These are phyloP conservation scores for Pristionchus exspectatus DNA, from an alignment of 2,888 invertebrate genomes.

Conservation along the genomic window DNA sequence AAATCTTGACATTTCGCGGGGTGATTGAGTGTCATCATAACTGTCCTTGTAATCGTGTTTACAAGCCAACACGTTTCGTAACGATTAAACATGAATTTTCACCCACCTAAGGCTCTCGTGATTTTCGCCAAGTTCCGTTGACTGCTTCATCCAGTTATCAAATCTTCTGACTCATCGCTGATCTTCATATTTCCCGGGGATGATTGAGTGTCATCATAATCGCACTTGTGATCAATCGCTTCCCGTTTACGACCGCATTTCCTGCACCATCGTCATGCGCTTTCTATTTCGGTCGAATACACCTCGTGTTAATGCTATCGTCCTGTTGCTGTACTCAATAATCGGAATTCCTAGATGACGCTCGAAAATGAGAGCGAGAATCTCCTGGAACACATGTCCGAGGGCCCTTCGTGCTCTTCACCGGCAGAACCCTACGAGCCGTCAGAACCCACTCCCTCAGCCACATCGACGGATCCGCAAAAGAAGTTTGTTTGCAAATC, in stretches of 20 bases:
- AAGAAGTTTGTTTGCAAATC: constrained; percentile 26
- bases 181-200: neutral
- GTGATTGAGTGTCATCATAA: no score
- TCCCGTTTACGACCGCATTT: neutral
- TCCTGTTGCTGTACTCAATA: neutral
- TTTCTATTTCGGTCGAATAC: neutral
- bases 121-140: no score
- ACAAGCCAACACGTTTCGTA: no score
- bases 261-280: neutral
- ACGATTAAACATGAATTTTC: no score
- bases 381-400: constrained; percentile 21
- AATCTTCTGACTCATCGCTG: neutral
- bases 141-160: neutral
- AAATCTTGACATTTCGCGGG: no score
- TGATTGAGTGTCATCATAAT: neutral
- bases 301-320: neutral
- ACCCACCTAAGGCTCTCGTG: no score
- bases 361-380: constrained; percentile 39
- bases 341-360: neutral
- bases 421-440: neutral
- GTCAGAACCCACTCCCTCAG: neutral
- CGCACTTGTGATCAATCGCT: no score
- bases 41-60: no score
- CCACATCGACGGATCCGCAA: neutral
- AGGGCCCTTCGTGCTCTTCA: neutral